Conservation (phyloP, 2,797 vertebrate species). For the Delichon dasypus region DNA sequence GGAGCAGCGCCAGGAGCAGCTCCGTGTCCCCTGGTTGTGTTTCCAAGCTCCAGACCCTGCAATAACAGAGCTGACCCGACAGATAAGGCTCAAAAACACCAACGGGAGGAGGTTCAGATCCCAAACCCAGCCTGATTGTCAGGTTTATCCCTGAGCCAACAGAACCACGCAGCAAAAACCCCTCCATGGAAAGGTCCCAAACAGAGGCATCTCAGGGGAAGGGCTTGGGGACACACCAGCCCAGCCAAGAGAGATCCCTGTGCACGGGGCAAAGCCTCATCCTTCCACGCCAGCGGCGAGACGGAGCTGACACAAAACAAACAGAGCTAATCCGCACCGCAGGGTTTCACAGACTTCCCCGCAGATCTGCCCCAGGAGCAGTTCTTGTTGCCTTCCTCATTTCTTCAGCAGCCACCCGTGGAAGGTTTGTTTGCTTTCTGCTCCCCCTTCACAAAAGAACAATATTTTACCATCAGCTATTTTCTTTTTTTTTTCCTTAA, state of each 20-base stretch:
- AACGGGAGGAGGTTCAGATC: not conserved
- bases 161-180: not conserved
- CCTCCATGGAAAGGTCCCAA: not conserved
- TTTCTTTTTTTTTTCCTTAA: not conserved
- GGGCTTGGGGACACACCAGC: not conserved
- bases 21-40: fast-evolving
- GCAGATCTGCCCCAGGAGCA: not conserved
- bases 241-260: not conserved
- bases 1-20: not conserved
- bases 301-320: not conserved
- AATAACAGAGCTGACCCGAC: not conserved
- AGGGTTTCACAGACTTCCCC: not conserved
- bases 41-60: not conserved
- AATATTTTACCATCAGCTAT: not conserved
- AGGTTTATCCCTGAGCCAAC: not conserved
- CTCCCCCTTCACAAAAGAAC: not conserved
- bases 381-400: not conserved
- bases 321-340: not conserved
- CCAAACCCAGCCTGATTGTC: not conserved
- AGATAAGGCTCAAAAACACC: not conserved
- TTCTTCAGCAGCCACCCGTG: not conserved
- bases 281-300: not conserved
- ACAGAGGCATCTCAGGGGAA: not conserved
- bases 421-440: not conserved
- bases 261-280: not conserved